Conservation (phyloP, 2,113 vertebrate genomes). For the Ptychochromis oligacanthus region DNA sequence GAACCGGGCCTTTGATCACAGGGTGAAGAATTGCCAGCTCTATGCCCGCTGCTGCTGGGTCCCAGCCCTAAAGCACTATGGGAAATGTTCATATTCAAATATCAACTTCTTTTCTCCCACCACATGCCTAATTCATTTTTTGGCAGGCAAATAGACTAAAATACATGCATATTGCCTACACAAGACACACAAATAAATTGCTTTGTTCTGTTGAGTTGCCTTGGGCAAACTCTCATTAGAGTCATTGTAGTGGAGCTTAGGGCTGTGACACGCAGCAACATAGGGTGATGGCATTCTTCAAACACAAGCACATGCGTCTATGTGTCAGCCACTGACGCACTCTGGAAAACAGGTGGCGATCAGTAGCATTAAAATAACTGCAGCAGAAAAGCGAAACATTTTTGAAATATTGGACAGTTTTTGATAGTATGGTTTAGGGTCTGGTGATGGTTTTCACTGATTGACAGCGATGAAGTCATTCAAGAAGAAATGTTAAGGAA, state of each 20-base stretch:
- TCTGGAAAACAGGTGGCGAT: background rate
- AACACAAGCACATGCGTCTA: background rate
- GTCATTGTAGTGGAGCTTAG: conserved; percentile 20
- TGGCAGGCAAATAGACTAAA: background rate
- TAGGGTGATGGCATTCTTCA: background rate
- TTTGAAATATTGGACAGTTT: background rate
- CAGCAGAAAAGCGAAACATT: too few species aligned
- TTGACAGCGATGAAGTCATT: background rate
- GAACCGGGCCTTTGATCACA: conserved; percentile 73
- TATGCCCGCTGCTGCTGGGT: conserved; percentile 63
- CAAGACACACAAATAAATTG: conserved; percentile 44
- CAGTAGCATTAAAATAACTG: background rate
- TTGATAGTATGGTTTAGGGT: background rate
- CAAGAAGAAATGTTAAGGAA: background rate
- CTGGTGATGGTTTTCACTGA: background rate
- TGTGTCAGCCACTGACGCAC: background rate
- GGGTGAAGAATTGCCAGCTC: conserved; percentile 73
- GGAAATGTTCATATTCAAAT: conserved; percentile 56
- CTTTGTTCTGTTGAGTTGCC: conserved; percentile 43
- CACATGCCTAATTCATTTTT: conserved; percentile 30
- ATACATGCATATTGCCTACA: background rate
- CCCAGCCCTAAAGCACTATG: conserved; percentile 40
- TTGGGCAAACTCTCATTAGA: conserved; percentile 45
- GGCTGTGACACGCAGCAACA: conserved; percentile 8
- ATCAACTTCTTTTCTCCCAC: conserved; percentile 20